Evolutionary conservation across 2,797 vertebrate genomes (phyloP), one percentile per base, ranked within the genome.

Genomic region (Gambusia yucatana): DNA sequence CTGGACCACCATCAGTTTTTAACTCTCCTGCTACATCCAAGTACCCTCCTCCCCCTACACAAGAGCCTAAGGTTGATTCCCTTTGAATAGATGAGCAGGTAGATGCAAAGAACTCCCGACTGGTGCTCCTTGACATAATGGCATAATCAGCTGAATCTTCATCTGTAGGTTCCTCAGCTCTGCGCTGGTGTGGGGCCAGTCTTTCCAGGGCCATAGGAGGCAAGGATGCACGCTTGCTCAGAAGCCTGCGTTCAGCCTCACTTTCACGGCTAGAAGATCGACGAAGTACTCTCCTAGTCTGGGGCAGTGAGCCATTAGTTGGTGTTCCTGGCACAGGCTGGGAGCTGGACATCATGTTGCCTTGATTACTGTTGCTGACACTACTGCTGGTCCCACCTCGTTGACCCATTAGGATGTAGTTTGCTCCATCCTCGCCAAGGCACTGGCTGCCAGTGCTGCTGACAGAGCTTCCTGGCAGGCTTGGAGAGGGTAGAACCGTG

Each of bases 341-440:
- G 39, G 90, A 87, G 57, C 71, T 92, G n/a, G 91, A 89, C 2
- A 85, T 83, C 44, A 84, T 59, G 57, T 65, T 77, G 4, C 88
- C 89, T 65, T 88, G 92, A 84, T 83, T 92, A 77, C 72, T 75
- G 36, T 79, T 82, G 39, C 76, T 65, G 36, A 78, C 57, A 10
- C 77, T 78, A 25, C 73, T 76, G 13, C 77, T 61, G 11, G 84
- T 75, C 6, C 80, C 73, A 39, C 87, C 20, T 69, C 88, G 89
- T 47, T 96, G 94, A 43, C 93, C 89, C 96, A 97, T 97, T 55
- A 96, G 80, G 75, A 97, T 96, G 79, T 97, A 97, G 85, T 96
- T 96, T 30, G 94, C 91, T 41, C 92, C 93, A 28, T 95, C 93
- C 0, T 96, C 93, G 0, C 87, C 85, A 61, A 95, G 88, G 1